Base-by-base conservation (phyloP, 2,888 invertebrate species). In the Allophyes oxyacanthae region DNA sequence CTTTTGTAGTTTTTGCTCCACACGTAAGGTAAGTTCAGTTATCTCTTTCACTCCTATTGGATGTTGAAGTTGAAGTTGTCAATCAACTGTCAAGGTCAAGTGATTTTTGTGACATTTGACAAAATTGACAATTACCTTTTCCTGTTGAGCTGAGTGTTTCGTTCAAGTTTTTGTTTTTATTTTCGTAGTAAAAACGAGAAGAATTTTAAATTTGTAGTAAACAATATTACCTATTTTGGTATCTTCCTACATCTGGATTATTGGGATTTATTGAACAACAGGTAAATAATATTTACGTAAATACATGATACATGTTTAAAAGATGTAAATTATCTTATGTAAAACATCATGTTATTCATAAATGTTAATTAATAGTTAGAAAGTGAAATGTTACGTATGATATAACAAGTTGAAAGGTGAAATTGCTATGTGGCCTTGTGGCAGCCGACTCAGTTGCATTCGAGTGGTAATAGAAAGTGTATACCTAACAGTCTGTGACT, bases 331-430 rank as follows among this genome's bases (percentile, higher is more conserved):
- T 15, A 8, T 6, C 8, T 13, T 72, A 72, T 64, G 64, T 65
- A 61, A 66, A 75, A 62, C 30, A 57, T 46, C 14, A 28, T 58
- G 53, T 20, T 20, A 20, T 41, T 57, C 53, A 45, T 59, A 57
- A 56, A 75, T 68, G 56, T 55, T 53, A 72, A 72, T 67, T 45
- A 64, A 13, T 51, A 44, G 48, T 59, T 69, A 75, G 69, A 92
- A 93, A 92, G 92, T 87, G 83, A 86, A 83, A 82, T 78, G 72
- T 68, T 65, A 65, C 67, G 65, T 78, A 75, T 90, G 88, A 88
- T 87, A 85, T 91, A 90, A 91, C 65, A 79, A 84, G 85, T 90
- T 88, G 87, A 90, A 86, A 92, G 89, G 91, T 91, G 90, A 91
- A 90, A 92, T 84, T 82, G 81, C 77, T 72, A 73, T 72, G 76